Evolutionary conservation across 2,888 invertebrate species (phyloP).

Genomic region (Dione vanillae): DNA sequence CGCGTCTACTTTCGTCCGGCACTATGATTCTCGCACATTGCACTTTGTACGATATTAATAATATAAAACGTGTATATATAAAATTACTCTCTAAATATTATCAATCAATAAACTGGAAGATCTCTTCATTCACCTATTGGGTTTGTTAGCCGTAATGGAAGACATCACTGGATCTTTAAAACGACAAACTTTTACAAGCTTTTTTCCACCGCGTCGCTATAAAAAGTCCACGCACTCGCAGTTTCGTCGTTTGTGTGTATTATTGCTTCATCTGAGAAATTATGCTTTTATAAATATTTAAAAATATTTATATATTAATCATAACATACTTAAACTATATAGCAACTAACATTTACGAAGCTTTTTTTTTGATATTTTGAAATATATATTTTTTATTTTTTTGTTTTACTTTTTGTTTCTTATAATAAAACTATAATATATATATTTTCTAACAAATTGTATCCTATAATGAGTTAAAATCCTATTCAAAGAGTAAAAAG

Average conservation of each 20-base stretch:
- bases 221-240: not conserved
- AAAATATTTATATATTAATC: constrained; percentile 6
- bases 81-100: not conserved
- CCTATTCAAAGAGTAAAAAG: not conserved
- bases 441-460: not conserved
- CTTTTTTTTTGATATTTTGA: not conserved
- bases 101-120: constrained; percentile 5
- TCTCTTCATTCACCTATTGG: not conserved
- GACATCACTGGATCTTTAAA: not conserved
- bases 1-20: constrained; percentile 21
- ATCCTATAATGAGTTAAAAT: not conserved
- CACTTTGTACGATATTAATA: not conserved
- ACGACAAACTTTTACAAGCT: too few relatives aligned
- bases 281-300: not conserved
- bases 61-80: constrained; percentile 8
- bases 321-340: constrained; percentile 8
- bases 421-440: constrained; percentile 1
- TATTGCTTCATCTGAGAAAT: not conserved
- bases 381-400: not conserved
- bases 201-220: not conserved
- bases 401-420: not conserved
- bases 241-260: constrained; percentile 19
- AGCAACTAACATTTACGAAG: not conserved
- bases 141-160: not conserved
- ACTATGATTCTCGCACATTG: constrained; percentile 27